Conservation (phyloP, 2,113 vertebrate genomes). For the Leptobrachium leishanense region DNA sequence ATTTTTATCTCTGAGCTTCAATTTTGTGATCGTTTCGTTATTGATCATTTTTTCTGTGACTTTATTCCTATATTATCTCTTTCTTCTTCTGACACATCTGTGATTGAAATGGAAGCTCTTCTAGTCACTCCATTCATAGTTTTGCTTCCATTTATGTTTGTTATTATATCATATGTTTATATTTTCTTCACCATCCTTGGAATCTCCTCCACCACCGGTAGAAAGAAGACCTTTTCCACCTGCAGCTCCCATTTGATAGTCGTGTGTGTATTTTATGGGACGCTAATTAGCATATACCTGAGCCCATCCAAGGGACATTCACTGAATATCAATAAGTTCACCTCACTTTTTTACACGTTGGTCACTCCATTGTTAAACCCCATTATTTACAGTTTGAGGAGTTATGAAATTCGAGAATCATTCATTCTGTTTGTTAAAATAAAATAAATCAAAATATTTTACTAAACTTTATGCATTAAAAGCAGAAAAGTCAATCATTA, state of each 20-base stretch:
- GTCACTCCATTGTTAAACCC: slow-evolving; percentile 57
- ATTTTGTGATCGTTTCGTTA: slow-evolving; percentile 52
- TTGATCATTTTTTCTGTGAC: slow-evolving; percentile 59
- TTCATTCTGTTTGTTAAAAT: no score
- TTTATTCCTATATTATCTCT: slow-evolving; percentile 50
- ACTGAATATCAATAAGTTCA: slow-evolving; percentile 50
- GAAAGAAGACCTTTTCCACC: slow-evolving; percentile 46
- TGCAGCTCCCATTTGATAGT: slow-evolving; percentile 52
- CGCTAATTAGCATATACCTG: slow-evolving; percentile 52
- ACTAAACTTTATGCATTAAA: no score
- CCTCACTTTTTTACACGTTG: slow-evolving; percentile 53
- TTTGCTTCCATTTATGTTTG: slow-evolving; percentile 34
- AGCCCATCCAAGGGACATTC: slow-evolving; percentile 32
- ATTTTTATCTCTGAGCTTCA: slow-evolving; percentile 50
- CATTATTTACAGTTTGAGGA: slow-evolving; percentile 56
- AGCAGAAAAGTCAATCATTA: no score
- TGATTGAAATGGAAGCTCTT: slow-evolving; percentile 38
- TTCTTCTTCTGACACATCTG: slow-evolving; percentile 45
- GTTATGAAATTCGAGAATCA: slow-evolving; percentile 52
- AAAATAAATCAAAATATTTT: no score
- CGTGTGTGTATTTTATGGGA: slow-evolving; percentile 52
- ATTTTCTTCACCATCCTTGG: slow-evolving; percentile 41
- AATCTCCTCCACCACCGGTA: slow-evolving; percentile 43
- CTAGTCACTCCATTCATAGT: slow-evolving; percentile 34
- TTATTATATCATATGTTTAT: slow-evolving; percentile 37